These are phyloP conservation scores for Cryptophagus acutangulus DNA, from an alignment of 2,888 invertebrate species.

Conservation along the genomic window DNA sequence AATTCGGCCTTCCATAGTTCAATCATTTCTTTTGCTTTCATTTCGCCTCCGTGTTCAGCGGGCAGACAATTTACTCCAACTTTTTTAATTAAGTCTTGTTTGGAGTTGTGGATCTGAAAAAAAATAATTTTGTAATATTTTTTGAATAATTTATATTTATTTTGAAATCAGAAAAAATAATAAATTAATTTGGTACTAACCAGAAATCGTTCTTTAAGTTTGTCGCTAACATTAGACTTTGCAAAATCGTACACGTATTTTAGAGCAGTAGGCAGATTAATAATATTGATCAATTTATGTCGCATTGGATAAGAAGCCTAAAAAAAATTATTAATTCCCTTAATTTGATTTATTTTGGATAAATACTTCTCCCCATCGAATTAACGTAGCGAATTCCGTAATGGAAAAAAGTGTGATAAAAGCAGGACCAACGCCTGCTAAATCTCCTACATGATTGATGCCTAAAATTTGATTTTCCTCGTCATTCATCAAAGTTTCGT, in stretches of 20 bases:
- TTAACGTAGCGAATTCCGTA: slow-evolving; percentile 62
- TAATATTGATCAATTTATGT: slow-evolving; percentile 69
- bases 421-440: slow-evolving; percentile 57
- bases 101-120: slow-evolving; percentile 46
- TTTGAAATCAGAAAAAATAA: not conserved
- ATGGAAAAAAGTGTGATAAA: slow-evolving; percentile 70
- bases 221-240: slow-evolving; percentile 62
- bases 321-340: slow-evolving; percentile 28
- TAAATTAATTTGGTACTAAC: slow-evolving; percentile 43
- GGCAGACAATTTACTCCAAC: slow-evolving; percentile 64
- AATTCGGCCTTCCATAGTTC: slow-evolving; percentile 62
- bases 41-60: slow-evolving; percentile 64
- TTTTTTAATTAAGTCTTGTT: slow-evolving; percentile 56
- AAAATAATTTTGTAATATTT: slow-evolving; percentile 2
- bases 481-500: slow-evolving; percentile 71
- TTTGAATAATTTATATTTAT: too few species aligned
- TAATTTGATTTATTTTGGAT: not conserved
- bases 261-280: slow-evolving; percentile 68
- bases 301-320: slow-evolving; percentile 75
- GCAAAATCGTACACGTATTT: slow-evolving; percentile 73
- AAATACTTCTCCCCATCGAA: slow-evolving; percentile 70
- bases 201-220: slow-evolving; percentile 63
- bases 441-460: slow-evolving; percentile 67
- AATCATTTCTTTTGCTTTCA: slow-evolving; percentile 68
- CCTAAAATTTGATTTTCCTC: slow-evolving; percentile 72